Conservation (phyloP, 2,888 invertebrate genomes). For the Lithophane semibrunnea region DNA sequence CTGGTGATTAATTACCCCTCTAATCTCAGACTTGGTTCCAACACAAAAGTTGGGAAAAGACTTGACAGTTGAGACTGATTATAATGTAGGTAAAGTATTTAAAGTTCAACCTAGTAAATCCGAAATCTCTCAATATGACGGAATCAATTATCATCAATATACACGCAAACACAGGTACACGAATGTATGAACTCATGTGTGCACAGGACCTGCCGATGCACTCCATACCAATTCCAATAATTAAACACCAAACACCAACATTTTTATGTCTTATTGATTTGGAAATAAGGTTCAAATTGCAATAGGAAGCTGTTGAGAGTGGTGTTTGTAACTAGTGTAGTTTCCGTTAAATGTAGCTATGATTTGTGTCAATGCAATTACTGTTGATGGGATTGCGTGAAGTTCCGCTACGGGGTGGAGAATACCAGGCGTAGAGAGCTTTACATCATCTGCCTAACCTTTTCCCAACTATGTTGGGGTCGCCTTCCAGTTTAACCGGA, state of each 20-base stretch:
- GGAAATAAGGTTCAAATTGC: slow-evolving; percentile 15
- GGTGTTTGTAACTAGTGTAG: slow-evolving; percentile 7
- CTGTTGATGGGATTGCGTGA: neutral
- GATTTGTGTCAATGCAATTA: slow-evolving; percentile 50
- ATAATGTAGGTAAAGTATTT: no score
- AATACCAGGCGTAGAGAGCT: neutral
- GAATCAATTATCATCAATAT: neutral
- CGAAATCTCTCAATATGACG: neutral
- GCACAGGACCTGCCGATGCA: neutral
- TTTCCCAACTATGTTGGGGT: no score
- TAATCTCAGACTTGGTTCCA: neutral
- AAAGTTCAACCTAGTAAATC: neutral
- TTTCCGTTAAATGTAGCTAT: slow-evolving; percentile 26
- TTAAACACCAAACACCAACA: neutral
- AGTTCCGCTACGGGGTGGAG: neutral
- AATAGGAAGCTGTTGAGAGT: neutral
- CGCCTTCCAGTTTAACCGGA: no score
- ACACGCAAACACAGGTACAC: neutral
- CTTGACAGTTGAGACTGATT: neutral
- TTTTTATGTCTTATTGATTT: neutral
- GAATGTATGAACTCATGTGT: neutral
- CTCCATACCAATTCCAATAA: slow-evolving; percentile 29
- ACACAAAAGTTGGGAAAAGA: neutral
- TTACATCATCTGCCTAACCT: neutral
- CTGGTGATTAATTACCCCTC: neutral